Evolutionary conservation across 1,140 invertebrate genomes (phyloP), one percentile per base, ranked within the genome.

Genomic region (Melanaphis sacchari): DNA sequence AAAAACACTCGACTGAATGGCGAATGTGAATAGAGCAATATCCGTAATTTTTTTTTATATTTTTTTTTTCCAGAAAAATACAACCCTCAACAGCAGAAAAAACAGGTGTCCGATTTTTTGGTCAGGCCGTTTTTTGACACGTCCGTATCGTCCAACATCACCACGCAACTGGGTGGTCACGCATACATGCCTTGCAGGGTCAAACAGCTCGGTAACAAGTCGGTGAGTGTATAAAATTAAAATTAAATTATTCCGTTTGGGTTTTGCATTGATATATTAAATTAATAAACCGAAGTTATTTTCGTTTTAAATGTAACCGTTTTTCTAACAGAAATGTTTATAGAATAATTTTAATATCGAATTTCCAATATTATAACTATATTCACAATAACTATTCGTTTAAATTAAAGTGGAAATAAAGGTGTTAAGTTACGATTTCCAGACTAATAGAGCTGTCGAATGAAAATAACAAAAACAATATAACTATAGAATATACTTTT

Each of bases 141-240:
- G 95, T 97, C 97, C 94, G 97, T 96, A 11, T 96, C 96, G 46
- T 96, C 96, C 93, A 98, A 98, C 95, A 96, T 98, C 90, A 98
- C 97, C 18, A 97, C 97, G 26, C 97, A 98, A 94, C 95, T 98
- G 38, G 97, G 97, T n/a, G 97, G 97, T 89, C 97, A 97, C 3
- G 97, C 97, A 36, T 98, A 98, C 95, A 96, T 98, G 38, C 97
- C 98, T 95, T 98, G 98, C 95, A 96, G 96, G 95, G 97, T 97
- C 94, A 96, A 96, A 93, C 96, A 96, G 95, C 95, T 97, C 84
- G 96, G 96, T 18, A 96, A 97, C 94, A 95, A 96, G 94, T 96
- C 96, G 94, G 95, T 95, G 82, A 95, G 94, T 94, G 36, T 26
- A 41, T 22, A n/a, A 18, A 18, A 66, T 66, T n/a, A 5, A 66